Base-by-base conservation (phyloP, 1,140 invertebrate species). In the Papilio aristodemus region DNA sequence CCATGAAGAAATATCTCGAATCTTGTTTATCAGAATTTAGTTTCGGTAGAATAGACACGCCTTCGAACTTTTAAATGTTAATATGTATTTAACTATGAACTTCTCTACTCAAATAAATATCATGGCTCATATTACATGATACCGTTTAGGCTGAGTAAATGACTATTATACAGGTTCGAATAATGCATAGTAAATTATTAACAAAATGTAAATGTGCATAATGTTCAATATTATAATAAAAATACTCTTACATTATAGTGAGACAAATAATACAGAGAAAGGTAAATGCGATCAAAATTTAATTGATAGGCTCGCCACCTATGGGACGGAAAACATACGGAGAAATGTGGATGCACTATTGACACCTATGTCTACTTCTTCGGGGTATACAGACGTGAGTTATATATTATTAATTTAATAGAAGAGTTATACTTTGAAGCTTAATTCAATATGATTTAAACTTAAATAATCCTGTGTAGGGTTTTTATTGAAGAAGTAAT, bases 401-500 rank as follows among this genome's bases (percentile, higher is more conserved):
- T n/a, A n/a, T n/a, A n/a, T n/a, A 54, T 54, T 54, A 54, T 54
- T n/a, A 54, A 54, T 54, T 11, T 7, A 4, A 54, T 54, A 13
- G 22, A 54, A 54, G 10, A 39, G n/a, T 39, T 39, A 13, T 9
- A 54, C 19, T 54, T 54, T 54, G 17, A 25, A 25, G 17, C 22
- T 54, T 22, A 54, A 54, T 54, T 25, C 10, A 54, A 54, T 54
- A 22, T 5, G 19, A 54, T 54, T 54, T 54, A 22, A 54, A 22
- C 7, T 22, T 13, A 11, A 54, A 54, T 54, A 54, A 25, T 54
- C 46, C 19, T 11, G 22, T 25, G 22, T 54, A 54, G 46, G 46
- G 46, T 54, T 54, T 54, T 25, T 22, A 54, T 54, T 54, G 9
- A 54, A 54, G 46, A 54, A 54, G 19, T 54, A 54, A 54, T 54